Conservation (phyloP, 1,140 invertebrate genomes). For the Aphis craccivora region DNA sequence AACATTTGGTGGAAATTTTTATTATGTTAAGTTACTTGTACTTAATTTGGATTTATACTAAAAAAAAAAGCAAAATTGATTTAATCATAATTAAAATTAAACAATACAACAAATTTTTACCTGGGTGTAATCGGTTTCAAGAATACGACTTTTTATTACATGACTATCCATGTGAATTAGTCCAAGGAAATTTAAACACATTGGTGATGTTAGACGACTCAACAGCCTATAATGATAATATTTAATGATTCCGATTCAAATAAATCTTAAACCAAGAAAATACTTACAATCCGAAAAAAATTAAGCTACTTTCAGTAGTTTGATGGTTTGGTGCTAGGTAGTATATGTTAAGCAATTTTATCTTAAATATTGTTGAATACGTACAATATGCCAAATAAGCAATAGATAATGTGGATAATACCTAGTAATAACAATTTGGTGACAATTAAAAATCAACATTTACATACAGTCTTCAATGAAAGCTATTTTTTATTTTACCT, state of each 20-base stretch:
- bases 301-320: conserved; percentile 98
- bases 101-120: conserved; percentile 66
- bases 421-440: conserved; percentile 66
- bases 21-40: no score
- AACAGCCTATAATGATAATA: conserved; percentile 71
- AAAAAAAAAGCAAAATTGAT: no score
- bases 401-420: conserved; percentile 88
- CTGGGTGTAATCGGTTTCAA: conserved; percentile 89
- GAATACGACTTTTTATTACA: conserved; percentile 80
- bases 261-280: not conserved
- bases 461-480: not conserved
- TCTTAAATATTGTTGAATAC: conserved; percentile 96
- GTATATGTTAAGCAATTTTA: conserved; percentile 95
- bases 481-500: conserved; percentile 71
- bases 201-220: conserved; percentile 94
- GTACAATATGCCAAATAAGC: conserved; percentile 96
- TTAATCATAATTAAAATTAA: not conserved
- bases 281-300: conserved; percentile 90
- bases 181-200: conserved; percentile 98
- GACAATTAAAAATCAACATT: not conserved
- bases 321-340: conserved; percentile 96
- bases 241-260: conserved; percentile 27
- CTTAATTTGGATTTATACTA: no score
- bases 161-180: conserved; percentile 98
- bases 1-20: no score